Evolutionary conservation across 2,888 invertebrate species (phyloP).

Genomic region (Acronicta leporina): DNA sequence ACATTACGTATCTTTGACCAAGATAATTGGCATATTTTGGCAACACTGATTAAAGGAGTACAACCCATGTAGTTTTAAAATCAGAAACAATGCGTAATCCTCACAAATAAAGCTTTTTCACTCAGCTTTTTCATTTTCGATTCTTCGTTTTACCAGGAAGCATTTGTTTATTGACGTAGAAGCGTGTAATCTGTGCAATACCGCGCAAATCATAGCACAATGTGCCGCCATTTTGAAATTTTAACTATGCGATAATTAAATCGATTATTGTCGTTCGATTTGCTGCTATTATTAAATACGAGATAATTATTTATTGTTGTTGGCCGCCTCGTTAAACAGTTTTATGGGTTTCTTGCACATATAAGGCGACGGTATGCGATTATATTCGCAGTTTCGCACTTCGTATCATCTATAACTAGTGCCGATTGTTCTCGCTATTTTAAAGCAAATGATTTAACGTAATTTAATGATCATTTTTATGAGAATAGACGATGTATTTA

Average conservation of each 20-base stretch:
- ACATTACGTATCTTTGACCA: constrained; percentile 2
- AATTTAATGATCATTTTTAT: constrained; percentile 20
- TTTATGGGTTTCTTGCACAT: constrained; percentile 43
- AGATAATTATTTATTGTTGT: constrained; percentile 48
- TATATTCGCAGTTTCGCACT: constrained; percentile 37
- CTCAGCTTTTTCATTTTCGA: constrained; percentile 34
- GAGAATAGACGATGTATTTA: constrained; percentile 4
- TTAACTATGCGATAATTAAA: constrained; percentile 39
- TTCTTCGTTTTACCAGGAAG: constrained; percentile 38
- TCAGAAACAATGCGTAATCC: constrained; percentile 29
- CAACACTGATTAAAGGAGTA: not conserved
- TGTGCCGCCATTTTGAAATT: constrained; percentile 42
- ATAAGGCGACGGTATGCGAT: constrained; percentile 37
- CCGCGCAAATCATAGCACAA: constrained; percentile 29
- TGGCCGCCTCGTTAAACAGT: constrained; percentile 29
- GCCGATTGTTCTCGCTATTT: constrained; percentile 26
- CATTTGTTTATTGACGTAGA: constrained; percentile 44
- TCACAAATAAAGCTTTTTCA: constrained; percentile 37
- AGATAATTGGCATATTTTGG: constrained; percentile 36
- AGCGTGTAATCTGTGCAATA: constrained; percentile 38
- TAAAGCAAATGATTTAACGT: constrained; percentile 13
- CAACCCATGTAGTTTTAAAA: constrained; percentile 9
- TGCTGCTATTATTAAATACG: constrained; percentile 47
- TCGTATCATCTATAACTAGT: constrained; percentile 37
- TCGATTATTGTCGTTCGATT: constrained; percentile 24